phyloP scores from a whole-genome alignment of 2,888 invertebrate species.

The Drosophila testacea region DNA sequence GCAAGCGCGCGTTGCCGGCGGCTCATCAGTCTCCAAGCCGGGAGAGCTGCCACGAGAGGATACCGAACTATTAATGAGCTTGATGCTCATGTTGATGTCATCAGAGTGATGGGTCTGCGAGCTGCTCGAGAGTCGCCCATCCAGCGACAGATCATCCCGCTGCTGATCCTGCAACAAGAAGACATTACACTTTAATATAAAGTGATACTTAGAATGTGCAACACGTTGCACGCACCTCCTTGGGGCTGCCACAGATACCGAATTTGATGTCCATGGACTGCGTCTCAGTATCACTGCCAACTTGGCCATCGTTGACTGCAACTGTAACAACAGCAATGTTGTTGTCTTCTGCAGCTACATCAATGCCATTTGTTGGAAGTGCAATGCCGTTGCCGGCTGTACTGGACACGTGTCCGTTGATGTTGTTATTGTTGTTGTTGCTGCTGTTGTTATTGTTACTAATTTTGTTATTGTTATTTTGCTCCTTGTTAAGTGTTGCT shows the following conservation, averaged over 20 bases:
- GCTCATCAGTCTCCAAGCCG: constrained; percentile 80
- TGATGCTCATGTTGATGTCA: constrained; percentile 75
- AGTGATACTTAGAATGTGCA: neutral
- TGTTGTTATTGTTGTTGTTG: constrained; percentile 54
- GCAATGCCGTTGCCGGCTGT: constrained; percentile 34
- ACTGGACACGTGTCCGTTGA: constrained; percentile 62
- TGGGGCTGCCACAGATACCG: constrained; percentile 82
- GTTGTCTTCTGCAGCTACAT: constrained; percentile 34
- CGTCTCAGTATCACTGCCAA: constrained; percentile 79
- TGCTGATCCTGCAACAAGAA: constrained; percentile 77
- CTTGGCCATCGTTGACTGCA: constrained; percentile 61
- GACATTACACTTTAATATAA: constrained; percentile 2
- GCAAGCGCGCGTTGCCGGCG: constrained; percentile 78
- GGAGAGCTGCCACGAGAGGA: constrained; percentile 85
- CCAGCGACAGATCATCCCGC: constrained; percentile 82
- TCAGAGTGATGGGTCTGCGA: constrained; percentile 81
- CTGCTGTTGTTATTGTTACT: constrained; percentile 69
- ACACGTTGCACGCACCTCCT: constrained; percentile 77
- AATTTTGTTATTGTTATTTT: constrained; percentile 78
- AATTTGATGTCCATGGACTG: constrained; percentile 83
- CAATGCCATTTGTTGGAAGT: constrained; percentile 51
- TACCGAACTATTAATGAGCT: constrained; percentile 82
- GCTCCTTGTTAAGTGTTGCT: constrained; percentile 77
- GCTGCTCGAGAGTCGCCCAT: constrained; percentile 82
- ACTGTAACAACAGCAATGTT: constrained; percentile 26